Conservation (phyloP, 1,140 invertebrate genomes). For the Chelonus insularis region DNA sequence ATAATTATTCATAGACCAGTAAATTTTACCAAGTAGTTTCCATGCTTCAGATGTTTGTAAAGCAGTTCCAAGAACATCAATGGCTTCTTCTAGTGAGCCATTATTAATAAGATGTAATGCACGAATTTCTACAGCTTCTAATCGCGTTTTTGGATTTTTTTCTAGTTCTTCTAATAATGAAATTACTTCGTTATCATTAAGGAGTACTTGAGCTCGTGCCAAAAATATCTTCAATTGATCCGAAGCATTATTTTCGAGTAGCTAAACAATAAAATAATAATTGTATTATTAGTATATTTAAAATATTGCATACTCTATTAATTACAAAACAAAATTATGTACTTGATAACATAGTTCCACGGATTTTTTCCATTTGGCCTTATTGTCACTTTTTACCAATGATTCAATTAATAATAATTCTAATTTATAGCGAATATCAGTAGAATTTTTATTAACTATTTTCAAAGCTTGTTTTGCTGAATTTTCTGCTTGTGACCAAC, state of each 20-base stretch:
- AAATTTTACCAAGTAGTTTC: constrained; percentile 68
- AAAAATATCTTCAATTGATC: constrained; percentile 36
- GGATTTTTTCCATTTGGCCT: constrained; percentile 61
- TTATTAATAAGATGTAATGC: constrained; percentile 53
- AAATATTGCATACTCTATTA: too few relatives aligned
- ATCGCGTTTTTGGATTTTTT: constrained; percentile 38
- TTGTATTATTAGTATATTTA: not conserved
- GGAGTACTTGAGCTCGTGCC: constrained; percentile 46
- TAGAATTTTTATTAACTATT: constrained; percentile 37
- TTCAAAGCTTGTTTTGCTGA: constrained; percentile 55
- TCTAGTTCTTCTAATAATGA: constrained; percentile 45
- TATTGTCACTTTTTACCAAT: constrained; percentile 51
- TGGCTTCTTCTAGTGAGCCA: constrained; percentile 61
- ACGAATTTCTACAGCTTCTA: constrained; percentile 41
- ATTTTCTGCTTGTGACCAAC: constrained; percentile 64
- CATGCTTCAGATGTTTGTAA: constrained; percentile 63
- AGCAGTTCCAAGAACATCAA: constrained; percentile 57
- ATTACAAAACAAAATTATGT: not conserved
- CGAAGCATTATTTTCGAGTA: constrained; percentile 38
- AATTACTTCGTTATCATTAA: constrained; percentile 39
- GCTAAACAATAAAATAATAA: constrained; percentile 29
- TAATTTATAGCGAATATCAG: constrained; percentile 37
- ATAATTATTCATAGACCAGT: constrained; percentile 67
- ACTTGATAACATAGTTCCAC: constrained; percentile 51
- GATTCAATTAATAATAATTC: constrained; percentile 47